Evolutionary conservation across 92 coral and sea anemone species (phyloP).

Genomic region (Porites evermanni): DNA sequence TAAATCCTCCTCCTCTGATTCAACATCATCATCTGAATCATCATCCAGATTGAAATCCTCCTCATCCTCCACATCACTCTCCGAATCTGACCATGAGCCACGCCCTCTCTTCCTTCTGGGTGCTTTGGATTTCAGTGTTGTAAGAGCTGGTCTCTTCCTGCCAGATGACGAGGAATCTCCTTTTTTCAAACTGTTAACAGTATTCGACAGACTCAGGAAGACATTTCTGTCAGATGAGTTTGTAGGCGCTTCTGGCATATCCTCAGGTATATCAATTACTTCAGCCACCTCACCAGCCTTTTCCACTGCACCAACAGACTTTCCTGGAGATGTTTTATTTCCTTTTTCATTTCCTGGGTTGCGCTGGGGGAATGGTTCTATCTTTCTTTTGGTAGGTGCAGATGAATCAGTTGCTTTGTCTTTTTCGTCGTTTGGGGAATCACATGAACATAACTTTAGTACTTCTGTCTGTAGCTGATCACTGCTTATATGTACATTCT

Average conservation of each 20-base stretch:
- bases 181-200: background rate
- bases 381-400: background rate
- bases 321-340: background rate
- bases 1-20: constrained; percentile 30
- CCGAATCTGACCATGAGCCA: constrained; percentile 17
- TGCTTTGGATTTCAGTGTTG: background rate
- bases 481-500: background rate
- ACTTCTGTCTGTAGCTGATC: background rate
- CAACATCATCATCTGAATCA: constrained; percentile 45
- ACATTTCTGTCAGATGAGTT: background rate
- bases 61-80: constrained; percentile 28
- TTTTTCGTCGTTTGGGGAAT: background rate
- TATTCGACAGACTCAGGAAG: constrained; percentile 11
- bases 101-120: constrained; percentile 41
- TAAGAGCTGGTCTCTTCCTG: constrained; percentile 34
- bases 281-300: background rate
- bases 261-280: background rate
- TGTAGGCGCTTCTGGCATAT: background rate
- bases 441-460: constrained; percentile 1
- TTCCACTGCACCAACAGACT: background rate
- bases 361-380: constrained; percentile 8
- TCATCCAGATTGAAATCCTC: constrained; percentile 29
- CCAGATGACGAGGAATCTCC: background rate
- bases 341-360: background rate
- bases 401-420: background rate